phyloP scores from a whole-genome alignment of 2,797 vertebrate species.

The Oceanodroma leucorhoa region DNA sequence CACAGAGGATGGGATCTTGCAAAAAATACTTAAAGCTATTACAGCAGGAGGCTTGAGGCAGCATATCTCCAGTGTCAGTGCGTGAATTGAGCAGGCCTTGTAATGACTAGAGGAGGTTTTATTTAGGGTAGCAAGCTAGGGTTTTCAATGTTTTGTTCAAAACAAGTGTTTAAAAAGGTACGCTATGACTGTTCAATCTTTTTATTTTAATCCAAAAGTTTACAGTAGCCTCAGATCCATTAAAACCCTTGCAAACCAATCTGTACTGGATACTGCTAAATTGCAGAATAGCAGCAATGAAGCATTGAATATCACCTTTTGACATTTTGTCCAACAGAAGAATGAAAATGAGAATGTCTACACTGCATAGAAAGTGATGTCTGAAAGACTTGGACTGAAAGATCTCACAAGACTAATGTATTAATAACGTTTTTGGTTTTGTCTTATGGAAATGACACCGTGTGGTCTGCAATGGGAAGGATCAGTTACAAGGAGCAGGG shows the following conservation, averaged over 20 bases:
- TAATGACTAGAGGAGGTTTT: background rate
- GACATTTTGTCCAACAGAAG: background rate
- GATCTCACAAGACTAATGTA: background rate
- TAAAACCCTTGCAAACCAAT: background rate
- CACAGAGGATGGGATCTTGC: conserved; percentile 6
- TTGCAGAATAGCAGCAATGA: background rate
- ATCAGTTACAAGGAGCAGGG: background rate
- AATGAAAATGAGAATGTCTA: background rate
- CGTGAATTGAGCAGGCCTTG: background rate
- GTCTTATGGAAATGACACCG: fast-evolving
- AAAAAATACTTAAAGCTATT: background rate
- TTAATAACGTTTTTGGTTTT: background rate
- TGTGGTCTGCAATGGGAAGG: background rate
- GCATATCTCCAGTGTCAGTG: background rate
- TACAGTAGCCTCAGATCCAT: background rate
- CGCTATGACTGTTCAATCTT: background rate
- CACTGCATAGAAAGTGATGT: background rate
- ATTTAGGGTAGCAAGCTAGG: background rate
- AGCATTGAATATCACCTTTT: background rate
- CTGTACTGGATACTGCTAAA: background rate
- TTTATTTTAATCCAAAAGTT: background rate
- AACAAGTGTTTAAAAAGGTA: background rate
- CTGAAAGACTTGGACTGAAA: background rate
- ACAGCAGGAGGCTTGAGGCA: background rate
- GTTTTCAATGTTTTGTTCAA: background rate